Conservation (phyloP, 2,888 invertebrate species). For the Sinelater perroti region DNA sequence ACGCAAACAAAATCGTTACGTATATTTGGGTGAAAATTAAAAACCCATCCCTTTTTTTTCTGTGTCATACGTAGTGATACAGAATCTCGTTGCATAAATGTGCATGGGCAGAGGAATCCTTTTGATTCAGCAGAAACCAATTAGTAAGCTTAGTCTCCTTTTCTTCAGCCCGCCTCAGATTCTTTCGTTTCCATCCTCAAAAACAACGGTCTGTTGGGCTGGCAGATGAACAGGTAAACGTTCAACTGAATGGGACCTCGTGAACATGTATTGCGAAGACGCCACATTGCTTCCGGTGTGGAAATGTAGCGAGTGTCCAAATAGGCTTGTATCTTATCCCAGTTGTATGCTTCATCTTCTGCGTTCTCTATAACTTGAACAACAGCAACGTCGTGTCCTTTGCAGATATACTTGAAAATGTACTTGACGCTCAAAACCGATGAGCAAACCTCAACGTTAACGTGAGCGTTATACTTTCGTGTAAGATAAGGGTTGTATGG, state of each 20-base stretch:
- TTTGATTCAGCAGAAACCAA: constrained; percentile 45
- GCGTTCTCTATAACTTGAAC: background rate
- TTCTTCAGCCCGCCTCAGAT: constrained; percentile 19
- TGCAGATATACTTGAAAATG: constrained; percentile 44
- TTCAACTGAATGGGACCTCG: constrained; percentile 48
- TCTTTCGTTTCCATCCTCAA: constrained; percentile 30
- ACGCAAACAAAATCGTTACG: constrained; percentile 41
- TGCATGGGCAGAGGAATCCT: constrained; percentile 36
- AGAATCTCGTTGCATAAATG: constrained; percentile 44
- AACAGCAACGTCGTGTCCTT: constrained; percentile 9
- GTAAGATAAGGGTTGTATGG: constrained; percentile 44
- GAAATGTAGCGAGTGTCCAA: constrained; percentile 52
- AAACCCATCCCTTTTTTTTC: background rate
- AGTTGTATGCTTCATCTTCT: background rate
- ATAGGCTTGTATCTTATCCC: no score
- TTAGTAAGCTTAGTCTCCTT: constrained; percentile 40
- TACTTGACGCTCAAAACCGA: constrained; percentile 47
- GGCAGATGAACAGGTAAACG: constrained; percentile 53
- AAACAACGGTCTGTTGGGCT: constrained; percentile 31
- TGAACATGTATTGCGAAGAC: constrained; percentile 46
- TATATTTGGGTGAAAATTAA: constrained; percentile 20
- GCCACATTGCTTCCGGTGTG: constrained; percentile 54
- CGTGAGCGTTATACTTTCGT: constrained; percentile 45
- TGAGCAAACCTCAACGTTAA: constrained; percentile 49
- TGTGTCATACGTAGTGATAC: constrained; percentile 26